Evolutionary conservation across 2,113 vertebrate species (phyloP).

Genomic region (Protomyctophum bolini): DNA sequence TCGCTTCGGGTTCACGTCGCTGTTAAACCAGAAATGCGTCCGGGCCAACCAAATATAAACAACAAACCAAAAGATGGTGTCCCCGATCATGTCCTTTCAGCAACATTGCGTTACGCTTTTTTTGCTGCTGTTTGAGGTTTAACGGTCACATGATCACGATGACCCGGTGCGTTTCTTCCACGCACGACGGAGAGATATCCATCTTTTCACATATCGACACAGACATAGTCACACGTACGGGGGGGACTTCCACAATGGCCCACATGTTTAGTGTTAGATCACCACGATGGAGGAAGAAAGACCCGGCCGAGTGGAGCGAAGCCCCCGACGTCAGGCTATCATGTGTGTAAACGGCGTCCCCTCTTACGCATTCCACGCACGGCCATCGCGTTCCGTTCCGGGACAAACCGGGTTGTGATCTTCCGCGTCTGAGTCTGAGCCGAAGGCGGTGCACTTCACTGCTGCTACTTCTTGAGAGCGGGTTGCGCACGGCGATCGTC

Average conservation of each 20-base stretch:
- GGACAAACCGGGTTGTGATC: slow-evolving; percentile 40
- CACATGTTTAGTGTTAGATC: slow-evolving; percentile 15
- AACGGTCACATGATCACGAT: slow-evolving; percentile 27
- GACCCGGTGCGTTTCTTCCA: slow-evolving; percentile 37
- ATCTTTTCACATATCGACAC: slow-evolving; percentile 6
- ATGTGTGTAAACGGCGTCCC: slow-evolving; percentile 45
- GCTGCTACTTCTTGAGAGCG: slow-evolving; percentile 24
- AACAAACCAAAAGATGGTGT: neutral
- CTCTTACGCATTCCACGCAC: slow-evolving; percentile 60
- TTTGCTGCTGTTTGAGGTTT: slow-evolving; percentile 42
- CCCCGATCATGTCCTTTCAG: slow-evolving; percentile 17
- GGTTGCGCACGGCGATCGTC: slow-evolving; percentile 62
- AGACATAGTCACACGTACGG: slow-evolving; percentile 61
- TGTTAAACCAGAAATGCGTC: slow-evolving; percentile 51
- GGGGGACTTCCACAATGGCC: no score
- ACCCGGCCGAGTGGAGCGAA: slow-evolving; percentile 38
- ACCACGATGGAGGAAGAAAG: slow-evolving; percentile 47
- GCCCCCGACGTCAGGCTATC: neutral
- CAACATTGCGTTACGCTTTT: neutral
- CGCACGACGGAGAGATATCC: slow-evolving; percentile 19
- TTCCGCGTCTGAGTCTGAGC: slow-evolving; percentile 42
- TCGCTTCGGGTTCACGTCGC: slow-evolving; percentile 12
- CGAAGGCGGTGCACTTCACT: slow-evolving; percentile 33
- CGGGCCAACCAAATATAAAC: slow-evolving; percentile 6
- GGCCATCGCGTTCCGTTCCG: slow-evolving; percentile 26